Evolutionary conservation across 2,797 vertebrate species (phyloP).

Genomic region (Typhlichthys subterraneus): DNA sequence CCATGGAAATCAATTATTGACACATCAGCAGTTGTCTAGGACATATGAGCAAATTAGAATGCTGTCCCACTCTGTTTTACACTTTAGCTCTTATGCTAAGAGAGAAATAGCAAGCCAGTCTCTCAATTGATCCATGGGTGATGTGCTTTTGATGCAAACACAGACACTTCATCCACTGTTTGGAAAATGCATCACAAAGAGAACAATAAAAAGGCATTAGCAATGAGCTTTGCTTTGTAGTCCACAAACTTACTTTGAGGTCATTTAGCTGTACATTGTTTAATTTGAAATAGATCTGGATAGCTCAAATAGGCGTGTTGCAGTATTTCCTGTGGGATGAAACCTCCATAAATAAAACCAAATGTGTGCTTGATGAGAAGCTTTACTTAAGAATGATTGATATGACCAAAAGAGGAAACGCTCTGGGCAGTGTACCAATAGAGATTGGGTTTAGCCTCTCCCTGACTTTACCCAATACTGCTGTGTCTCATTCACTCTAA

Average conservation of each 20-base stretch:
- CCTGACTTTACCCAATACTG: constrained; percentile 2
- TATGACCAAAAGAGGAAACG: constrained; percentile 21
- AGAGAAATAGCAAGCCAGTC: constrained; percentile 60
- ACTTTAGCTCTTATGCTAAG: constrained; percentile 42
- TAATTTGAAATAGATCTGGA: constrained; percentile 22
- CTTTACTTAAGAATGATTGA: constrained; percentile 36
- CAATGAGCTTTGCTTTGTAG: constrained; percentile 1
- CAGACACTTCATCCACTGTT: constrained; percentile 45
- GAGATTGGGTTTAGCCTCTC: not conserved
- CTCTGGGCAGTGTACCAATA: constrained; percentile 3
- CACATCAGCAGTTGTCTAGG: constrained; percentile 50
- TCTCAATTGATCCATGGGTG: constrained; percentile 44
- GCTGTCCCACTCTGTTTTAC: constrained; percentile 46
- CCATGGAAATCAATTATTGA: constrained; percentile 67
- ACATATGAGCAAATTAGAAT: constrained; percentile 56
- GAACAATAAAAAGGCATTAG: constrained; percentile 10
- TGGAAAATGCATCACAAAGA: constrained; percentile 25
- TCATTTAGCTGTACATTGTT: not conserved
- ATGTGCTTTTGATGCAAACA: constrained; percentile 43
- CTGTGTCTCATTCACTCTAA: not conserved
- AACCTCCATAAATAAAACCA: constrained; percentile 22
- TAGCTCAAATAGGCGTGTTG: constrained; percentile 22
- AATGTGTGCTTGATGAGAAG: constrained; percentile 47
- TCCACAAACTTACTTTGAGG: constrained; percentile 10
- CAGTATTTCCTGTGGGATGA: constrained; percentile 43